Evolutionary conservation across 2,113 vertebrate genomes (phyloP).

Genomic region (Tapirus terrestris): DNA sequence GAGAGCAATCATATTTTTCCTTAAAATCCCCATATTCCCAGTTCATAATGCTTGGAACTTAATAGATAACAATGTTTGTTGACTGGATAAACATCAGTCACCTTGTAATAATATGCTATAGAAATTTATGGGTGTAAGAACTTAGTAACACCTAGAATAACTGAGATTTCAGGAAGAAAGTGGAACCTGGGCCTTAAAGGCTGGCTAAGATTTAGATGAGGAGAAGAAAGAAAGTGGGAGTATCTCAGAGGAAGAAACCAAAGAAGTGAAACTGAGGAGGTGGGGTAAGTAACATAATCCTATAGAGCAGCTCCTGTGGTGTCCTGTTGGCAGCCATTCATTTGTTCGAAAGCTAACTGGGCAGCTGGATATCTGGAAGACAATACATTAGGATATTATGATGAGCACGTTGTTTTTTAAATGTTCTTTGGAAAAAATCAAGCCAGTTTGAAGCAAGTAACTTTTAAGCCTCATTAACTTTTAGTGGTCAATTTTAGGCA

Average conservation of each 20-base stretch:
- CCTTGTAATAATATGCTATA: background rate
- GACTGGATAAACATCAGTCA: background rate
- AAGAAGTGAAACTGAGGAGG: background rate
- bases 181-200: background rate
- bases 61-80: background rate
- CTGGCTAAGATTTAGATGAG: background rate
- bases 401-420: background rate
- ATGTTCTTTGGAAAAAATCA: background rate
- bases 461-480: conserved; percentile 24
- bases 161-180: background rate
- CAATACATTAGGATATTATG: background rate
- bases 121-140: background rate
- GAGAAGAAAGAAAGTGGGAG: background rate
- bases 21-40: background rate
- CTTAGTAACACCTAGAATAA: background rate
- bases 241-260: background rate
- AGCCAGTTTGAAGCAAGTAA: background rate
- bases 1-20: background rate
- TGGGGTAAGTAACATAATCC: background rate
- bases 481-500: conserved; percentile 22
- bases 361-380: background rate
- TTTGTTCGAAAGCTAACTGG: background rate
- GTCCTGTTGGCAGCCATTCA: background rate
- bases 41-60: background rate
- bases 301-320: background rate